Evolutionary conservation across 2,888 invertebrate genomes (phyloP), one percentile per base, ranked within the genome.

Genomic region (Spodoptera littoralis): DNA sequence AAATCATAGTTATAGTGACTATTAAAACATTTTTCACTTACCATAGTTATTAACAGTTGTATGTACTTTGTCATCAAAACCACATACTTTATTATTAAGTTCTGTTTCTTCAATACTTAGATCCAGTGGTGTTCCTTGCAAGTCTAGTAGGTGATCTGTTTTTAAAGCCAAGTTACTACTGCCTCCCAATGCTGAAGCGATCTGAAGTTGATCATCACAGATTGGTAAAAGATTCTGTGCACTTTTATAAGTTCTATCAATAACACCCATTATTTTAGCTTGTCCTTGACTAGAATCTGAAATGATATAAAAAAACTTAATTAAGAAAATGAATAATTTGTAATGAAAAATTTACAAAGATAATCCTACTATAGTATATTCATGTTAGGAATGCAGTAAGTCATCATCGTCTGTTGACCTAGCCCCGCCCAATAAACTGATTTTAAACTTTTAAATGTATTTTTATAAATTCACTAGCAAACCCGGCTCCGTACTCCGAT

Each of bases 11-110:
- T 18, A 18, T 18, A 18, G 18, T 18, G 18, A 2, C 18, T 18
- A 18, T 18, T 18, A 18, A 18, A 18, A 18, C 18, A 18, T 36
- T 36, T 36, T 36, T 30, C 44, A 65, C 76, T 75, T 65, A 84
- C 83, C 76, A 75, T 73, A 84, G 60, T 76, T 70, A 53, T 75
- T 74, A 1, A 77, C 60, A 5, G 9, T 41, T 60, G 12, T 47
- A 1, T 27, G 27, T 27, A 43, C n/a, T 46, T n/a, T 41, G 11
- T 13, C n/a, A 36, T 50, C 46, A 6, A 13, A 12, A 2, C 63
- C 3, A 18, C 18, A 18, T 30, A 43, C 13, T 46, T 18, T 30
- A 22, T 30, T 36, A 6, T 12, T 48, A 42, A 41, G 36, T 11
- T 63, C 36, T 22, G n/a, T 18, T 11, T 30, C 11, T n/a, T 57